Conservation (phyloP, 2,888 invertebrate species). For the Patella depressa region DNA sequence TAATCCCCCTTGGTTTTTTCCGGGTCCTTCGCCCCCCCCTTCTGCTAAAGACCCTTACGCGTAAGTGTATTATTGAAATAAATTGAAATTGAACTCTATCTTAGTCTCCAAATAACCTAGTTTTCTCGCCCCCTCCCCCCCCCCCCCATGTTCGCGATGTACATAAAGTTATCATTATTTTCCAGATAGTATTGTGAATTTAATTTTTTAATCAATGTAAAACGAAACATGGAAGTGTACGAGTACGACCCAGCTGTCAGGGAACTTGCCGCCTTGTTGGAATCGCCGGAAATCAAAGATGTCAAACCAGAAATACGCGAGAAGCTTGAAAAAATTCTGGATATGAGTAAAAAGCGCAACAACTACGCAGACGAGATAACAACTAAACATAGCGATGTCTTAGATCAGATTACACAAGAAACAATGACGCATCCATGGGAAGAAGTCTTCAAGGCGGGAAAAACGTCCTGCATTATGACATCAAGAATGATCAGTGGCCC, state of each 20-base stretch:
- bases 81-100: no score
- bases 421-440: slow-evolving; percentile 34
- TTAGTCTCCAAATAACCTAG: no score
- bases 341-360: background rate
- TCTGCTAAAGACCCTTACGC: no score
- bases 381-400: slow-evolving; percentile 26
- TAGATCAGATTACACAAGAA: slow-evolving; percentile 23
- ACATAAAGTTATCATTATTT: no score
- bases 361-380: slow-evolving; percentile 33
- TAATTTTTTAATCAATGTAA: no score
- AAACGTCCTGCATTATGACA: slow-evolving; percentile 29
- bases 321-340: background rate
- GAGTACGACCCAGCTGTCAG: background rate
- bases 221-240: no score
- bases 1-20: no score
- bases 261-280: background rate
- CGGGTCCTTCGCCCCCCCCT: no score
- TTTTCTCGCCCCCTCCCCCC: no score
- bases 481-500: slow-evolving; percentile 34
- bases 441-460: slow-evolving; percentile 30
- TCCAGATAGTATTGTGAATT: no score
- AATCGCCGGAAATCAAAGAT: background rate
- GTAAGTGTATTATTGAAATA: no score
- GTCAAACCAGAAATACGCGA: background rate
- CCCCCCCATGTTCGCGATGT: no score